Percentiles rank a stretch among this genome's conserved stretches.
phyloP scores from a whole-genome alignment of 2,888 invertebrate species.

The Tineola bisselliella region DNA sequence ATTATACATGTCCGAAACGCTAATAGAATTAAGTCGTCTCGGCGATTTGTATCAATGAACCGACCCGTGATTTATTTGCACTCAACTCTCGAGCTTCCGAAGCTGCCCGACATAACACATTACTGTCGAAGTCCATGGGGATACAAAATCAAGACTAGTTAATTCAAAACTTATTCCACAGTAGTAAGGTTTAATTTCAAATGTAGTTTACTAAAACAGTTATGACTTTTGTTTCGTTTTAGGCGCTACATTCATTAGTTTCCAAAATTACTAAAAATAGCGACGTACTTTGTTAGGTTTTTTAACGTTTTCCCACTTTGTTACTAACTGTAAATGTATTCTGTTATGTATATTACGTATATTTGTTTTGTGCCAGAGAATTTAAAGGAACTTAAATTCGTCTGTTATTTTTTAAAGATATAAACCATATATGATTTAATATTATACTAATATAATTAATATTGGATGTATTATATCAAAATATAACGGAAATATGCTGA shows the following conservation, averaged over 20 bases:
- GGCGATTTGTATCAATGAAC: conserved; percentile 12
- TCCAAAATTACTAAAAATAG: conserved; percentile 9
- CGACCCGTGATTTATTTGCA: conserved; percentile 9
- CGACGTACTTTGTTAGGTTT: background rate
- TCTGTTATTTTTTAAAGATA: no score
- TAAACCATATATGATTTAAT: no score
- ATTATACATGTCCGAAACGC: background rate
- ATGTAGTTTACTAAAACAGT: background rate
- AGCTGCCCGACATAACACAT: conserved; percentile 5
- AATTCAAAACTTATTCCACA: background rate
- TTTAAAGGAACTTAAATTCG: no score
- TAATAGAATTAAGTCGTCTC: conserved; percentile 11
- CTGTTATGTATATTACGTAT: no score
- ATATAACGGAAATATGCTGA: no score
- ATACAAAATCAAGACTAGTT: background rate
- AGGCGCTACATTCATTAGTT: background rate
- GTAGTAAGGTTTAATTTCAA: background rate
- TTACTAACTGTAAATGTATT: background rate
- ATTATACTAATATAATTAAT: no score
- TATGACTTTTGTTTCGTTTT: background rate
- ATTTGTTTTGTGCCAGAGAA: no score
- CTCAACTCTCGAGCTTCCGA: conserved; percentile 6
- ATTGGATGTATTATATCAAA: no score
- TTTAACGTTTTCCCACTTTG: background rate
- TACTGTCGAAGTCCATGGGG: background rate